Conservation (phyloP, 2,797 vertebrate species). For the Muraenolepis orangiensis region DNA sequence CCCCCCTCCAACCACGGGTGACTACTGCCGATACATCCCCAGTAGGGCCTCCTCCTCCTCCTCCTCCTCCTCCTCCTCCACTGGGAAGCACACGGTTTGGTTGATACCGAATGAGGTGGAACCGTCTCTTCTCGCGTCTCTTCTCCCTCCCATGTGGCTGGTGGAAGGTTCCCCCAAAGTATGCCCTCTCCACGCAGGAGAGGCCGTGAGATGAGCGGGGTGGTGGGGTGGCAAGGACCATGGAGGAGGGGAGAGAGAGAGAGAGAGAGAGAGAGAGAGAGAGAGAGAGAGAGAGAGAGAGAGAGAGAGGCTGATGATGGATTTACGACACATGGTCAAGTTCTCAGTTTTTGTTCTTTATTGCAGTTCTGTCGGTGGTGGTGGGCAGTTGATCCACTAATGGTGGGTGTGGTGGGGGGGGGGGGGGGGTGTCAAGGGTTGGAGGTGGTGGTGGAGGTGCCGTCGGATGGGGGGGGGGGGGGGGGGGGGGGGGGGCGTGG, state of each 20-base stretch:
- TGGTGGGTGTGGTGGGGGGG: conserved; percentile 16
- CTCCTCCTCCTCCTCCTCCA: too few relatives aligned
- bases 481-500: conserved; percentile 23
- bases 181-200: conserved; percentile 31
- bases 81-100: background rate
- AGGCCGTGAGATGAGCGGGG: conserved; percentile 30
- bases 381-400: background rate
- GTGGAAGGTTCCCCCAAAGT: conserved; percentile 50
- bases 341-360: background rate
- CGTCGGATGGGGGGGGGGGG: conserved; percentile 25
- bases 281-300: background rate
- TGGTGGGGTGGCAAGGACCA: conserved; percentile 2
- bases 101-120: too few relatives aligned
- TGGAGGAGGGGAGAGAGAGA: too few relatives aligned
- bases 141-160: background rate
- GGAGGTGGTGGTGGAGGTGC: conserved; percentile 1
- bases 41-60: too few relatives aligned
- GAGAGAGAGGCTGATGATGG: background rate
- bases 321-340: background rate
- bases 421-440: conserved; percentile 25
- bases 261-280: background rate
- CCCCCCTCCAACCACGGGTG: conserved; percentile 10
- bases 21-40: too few relatives aligned
- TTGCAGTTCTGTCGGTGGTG: background rate
- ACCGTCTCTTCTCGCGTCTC: background rate